phyloP scores from a whole-genome alignment of 1,140 invertebrate genomes.

The Brevipalpus yothersi region DNA sequence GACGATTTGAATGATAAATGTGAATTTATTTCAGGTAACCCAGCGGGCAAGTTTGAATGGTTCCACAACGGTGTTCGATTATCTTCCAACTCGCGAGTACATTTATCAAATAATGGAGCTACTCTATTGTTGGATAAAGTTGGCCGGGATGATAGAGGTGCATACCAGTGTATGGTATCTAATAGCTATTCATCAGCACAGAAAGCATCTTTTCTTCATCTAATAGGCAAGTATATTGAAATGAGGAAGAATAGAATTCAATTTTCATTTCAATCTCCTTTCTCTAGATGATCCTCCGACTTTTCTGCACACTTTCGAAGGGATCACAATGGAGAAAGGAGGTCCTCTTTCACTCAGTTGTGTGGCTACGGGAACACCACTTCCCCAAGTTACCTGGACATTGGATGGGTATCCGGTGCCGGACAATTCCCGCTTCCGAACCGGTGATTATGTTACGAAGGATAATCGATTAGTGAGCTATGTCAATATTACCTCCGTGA shows the following conservation, averaged over 20 bases:
- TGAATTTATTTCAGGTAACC: too few species aligned
- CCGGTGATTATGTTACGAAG: conserved; percentile 16
- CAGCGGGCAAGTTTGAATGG: too few species aligned
- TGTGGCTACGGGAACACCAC: conserved; percentile 14
- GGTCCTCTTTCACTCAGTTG: conserved; percentile 14
- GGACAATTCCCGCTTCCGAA: conserved; percentile 15
- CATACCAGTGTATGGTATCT: too few species aligned
- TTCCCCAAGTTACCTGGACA: conserved; percentile 24
- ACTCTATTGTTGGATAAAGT: too few species aligned
- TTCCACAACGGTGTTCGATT: too few species aligned
- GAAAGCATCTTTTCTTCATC: too few species aligned
- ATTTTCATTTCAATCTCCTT: background rate
- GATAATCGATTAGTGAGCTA: conserved; percentile 40
- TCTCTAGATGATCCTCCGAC: conserved; percentile 14
- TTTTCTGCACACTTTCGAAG: conserved; percentile 14
- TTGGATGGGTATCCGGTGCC: conserved; percentile 15
- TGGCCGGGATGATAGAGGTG: too few species aligned
- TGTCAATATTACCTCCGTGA: conserved; percentile 62
- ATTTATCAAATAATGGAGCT: too few species aligned
- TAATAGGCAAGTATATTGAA: too few species aligned
- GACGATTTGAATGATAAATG: too few species aligned
- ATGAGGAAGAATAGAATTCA: background rate
- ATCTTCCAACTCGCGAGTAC: too few species aligned
- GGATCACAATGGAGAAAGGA: conserved; percentile 12
- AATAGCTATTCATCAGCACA: too few species aligned